A percentile compares a stretch with the other conserved stretches of the same genome.
These are phyloP conservation scores for Listronotus oregonensis DNA, from an alignment of 1,140 invertebrate genomes.

Conservation along the genomic window DNA sequence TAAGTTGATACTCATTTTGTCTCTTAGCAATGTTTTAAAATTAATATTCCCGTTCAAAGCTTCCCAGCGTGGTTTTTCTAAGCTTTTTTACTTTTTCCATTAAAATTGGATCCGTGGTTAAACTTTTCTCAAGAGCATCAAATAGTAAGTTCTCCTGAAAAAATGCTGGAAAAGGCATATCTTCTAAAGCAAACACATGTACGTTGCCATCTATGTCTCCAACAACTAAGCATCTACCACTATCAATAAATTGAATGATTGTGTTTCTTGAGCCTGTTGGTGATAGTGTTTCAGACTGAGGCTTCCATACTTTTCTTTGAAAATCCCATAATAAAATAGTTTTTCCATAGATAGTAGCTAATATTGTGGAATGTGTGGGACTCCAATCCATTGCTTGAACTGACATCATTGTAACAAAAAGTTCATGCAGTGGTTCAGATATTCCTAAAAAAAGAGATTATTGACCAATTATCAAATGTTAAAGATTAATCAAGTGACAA, in stretches of 20 bases:
- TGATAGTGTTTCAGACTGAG: slow-evolving; percentile 63
- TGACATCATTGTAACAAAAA: slow-evolving; percentile 61
- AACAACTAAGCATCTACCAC: slow-evolving; percentile 69
- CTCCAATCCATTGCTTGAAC: slow-evolving; percentile 76
- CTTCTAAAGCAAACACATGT: slow-evolving; percentile 68
- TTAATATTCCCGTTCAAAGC: neutral
- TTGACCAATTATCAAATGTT: too few relatives aligned
- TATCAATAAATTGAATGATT: slow-evolving; percentile 63
- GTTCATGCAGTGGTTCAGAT: slow-evolving; percentile 66
- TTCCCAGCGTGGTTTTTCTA: slow-evolving; percentile 43
- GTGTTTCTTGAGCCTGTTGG: slow-evolving; percentile 56
- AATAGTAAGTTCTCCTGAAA: slow-evolving; percentile 60
- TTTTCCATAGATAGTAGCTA: slow-evolving; percentile 75
- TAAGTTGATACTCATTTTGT: too few relatives aligned
- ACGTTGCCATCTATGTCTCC: slow-evolving; percentile 67
- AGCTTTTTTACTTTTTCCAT: slow-evolving; percentile 60
- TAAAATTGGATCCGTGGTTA: slow-evolving; percentile 66
- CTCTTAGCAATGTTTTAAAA: too few relatives aligned
- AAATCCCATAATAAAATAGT: slow-evolving; percentile 76
- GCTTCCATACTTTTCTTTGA: slow-evolving; percentile 66
- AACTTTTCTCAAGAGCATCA: slow-evolving; percentile 62
- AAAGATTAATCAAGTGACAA: too few relatives aligned
- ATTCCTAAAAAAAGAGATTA: slow-evolving; percentile 53
- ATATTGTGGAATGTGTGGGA: slow-evolving; percentile 80
- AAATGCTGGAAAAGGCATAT: slow-evolving; percentile 70